Conservation (phyloP, 1,140 invertebrate species). For the Pseudomyrmex dendroicus region DNA sequence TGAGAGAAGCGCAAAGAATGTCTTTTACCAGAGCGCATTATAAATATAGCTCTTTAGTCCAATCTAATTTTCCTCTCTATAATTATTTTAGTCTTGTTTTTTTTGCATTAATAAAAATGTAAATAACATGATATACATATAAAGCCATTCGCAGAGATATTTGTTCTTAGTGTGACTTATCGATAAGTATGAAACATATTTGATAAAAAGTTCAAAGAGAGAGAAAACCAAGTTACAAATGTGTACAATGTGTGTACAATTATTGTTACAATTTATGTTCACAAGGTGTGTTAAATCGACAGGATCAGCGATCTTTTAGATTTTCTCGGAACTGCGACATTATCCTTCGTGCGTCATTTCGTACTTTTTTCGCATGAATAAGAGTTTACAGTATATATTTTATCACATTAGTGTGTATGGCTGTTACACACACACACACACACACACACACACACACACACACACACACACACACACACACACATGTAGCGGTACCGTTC, state of each 20-base stretch:
- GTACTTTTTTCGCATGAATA: neutral
- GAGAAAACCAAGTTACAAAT: too few species aligned
- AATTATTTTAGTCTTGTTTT: neutral
- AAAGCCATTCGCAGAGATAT: constrained; percentile 32
- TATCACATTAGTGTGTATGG: too few species aligned
- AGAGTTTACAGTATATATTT: too few species aligned
- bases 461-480: too few species aligned
- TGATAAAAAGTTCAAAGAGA: constrained; percentile 23
- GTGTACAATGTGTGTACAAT: constrained; percentile 25
- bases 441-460: too few species aligned
- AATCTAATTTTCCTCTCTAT: too few species aligned
- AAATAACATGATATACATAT: constrained; percentile 16
- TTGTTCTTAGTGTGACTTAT: constrained; percentile 34
- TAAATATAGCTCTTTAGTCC: too few species aligned
- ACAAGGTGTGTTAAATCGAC: constrained; percentile 41
- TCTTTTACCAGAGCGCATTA: too few species aligned
- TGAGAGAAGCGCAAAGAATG: too few species aligned
- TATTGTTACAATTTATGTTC: constrained; percentile 6
- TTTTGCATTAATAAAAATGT: constrained; percentile 19
- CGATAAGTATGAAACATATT: constrained; percentile 11
- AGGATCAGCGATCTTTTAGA: constrained; percentile 49
- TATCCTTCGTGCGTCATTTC: constrained; percentile 7
- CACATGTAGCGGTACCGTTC: constrained; percentile 29
- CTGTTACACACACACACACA: too few species aligned
- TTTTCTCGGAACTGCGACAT: constrained; percentile 60